Base-by-base conservation (phyloP, 2,113 vertebrate genomes). In the Cyphomyrus discorhynchus region DNA sequence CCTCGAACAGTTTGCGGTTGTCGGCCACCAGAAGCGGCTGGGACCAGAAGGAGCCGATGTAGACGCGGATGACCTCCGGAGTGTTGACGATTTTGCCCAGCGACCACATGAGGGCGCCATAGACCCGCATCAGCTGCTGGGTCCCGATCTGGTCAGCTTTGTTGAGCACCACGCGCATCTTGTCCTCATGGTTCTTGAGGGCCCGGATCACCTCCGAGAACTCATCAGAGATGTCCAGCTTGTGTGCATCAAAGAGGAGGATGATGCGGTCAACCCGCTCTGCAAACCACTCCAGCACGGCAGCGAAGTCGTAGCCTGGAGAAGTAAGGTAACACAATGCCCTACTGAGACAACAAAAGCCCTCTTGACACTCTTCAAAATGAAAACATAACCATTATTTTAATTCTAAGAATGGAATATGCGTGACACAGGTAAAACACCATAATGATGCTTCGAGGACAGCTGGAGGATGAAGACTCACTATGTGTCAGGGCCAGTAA, bases 51-150 rank as follows among this genome's bases (percentile, higher is more conserved):
- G 96, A 97, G 87, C 96, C 96, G 0, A 97, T 97, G 93, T 97
- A 97, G 21, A 97, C 96, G 0, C 96, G 89, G 70, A 96, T 95
- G 88, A 97, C 96, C 92, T 97, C 96, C 0, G 96, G 96, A 0
- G 96, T 97, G 93, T 97, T 96, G 90, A 97, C 95, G 87, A 97
- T 96, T 93, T 97, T 97, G 4, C 96, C 96, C 85, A 97, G 93
- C 0, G 96, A 96, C 96, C 96, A 97, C 96, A 97, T 97, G 90
- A 97, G 96, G 24, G 96, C 96, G 3, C 96, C 96, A 0, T 97
- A 97, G 1, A 97, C 96, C 3, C 96, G 92, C 96, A 97, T 97
- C 90, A 97, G 93, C 94, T 97, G 96, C 92, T 97, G 96, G 0
- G 96, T 97, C 90, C 96, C 96, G 0, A 97, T 97, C 93, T 97